Evolutionary conservation across 2,888 invertebrate species (phyloP).

Genomic region (Unio delphinus): DNA sequence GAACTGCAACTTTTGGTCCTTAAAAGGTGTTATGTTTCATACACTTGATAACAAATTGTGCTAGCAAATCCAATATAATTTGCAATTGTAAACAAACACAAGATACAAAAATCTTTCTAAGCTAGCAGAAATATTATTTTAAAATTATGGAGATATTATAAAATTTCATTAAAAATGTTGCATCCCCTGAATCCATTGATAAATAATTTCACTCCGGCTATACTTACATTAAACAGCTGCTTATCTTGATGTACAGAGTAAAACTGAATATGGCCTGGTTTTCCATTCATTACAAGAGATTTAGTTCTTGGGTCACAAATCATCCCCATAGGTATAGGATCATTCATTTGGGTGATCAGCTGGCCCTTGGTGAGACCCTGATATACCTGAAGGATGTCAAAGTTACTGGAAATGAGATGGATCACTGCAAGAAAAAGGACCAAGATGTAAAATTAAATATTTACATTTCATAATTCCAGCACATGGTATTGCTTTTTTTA

Average conservation of each 20-base stretch:
- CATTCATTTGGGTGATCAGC: conserved; percentile 63
- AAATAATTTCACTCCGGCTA: neutral
- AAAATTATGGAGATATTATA: too few species aligned
- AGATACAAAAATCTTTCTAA: too few species aligned
- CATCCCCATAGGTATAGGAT: conserved; percentile 68
- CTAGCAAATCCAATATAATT: too few species aligned
- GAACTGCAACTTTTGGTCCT: too few species aligned
- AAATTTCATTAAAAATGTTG: too few species aligned
- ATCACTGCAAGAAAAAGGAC: conserved; percentile 64
- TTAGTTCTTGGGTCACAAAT: conserved; percentile 78
- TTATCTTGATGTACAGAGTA: conserved; percentile 77
- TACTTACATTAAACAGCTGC: conserved; percentile 81
- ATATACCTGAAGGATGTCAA: conserved; percentile 76
- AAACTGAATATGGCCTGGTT: conserved; percentile 83
- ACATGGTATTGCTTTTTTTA: too few species aligned
- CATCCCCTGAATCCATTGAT: too few species aligned
- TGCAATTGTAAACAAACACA: too few species aligned
- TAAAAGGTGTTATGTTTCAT: too few species aligned
- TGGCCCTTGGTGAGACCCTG: conserved; percentile 80
- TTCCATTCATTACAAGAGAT: conserved; percentile 81
- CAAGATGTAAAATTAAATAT: neutral
- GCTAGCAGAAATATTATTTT: too few species aligned
- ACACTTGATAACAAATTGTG: too few species aligned
- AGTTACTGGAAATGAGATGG: conserved; percentile 69
- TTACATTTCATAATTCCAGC: too few species aligned